Base-by-base conservation (phyloP, 2,888 invertebrate genomes). In the Rhabditoides inermis region DNA sequence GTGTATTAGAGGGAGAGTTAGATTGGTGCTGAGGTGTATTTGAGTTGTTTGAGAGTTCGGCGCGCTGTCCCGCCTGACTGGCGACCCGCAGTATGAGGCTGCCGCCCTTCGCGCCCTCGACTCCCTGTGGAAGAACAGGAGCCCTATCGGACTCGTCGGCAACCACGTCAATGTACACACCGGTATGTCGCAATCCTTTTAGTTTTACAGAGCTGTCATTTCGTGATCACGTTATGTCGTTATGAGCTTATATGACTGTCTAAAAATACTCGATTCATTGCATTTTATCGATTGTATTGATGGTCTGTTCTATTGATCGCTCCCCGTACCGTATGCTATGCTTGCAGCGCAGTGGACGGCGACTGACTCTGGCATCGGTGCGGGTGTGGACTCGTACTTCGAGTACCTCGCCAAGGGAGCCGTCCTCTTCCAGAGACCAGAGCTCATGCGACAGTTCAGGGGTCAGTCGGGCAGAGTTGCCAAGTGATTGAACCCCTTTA, bases 321-420 rank as follows among this genome's bases (percentile, higher is more conserved):
- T 22, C n/a, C 2, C 18, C 18, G 10, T 39, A 39, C 10, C 12
- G n/a, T n/a, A n/a, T n/a, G n/a, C 10, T 25, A 15, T 44, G 25
- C 15, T 45, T 56, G 27, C 37, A 69, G 73, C 70, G 25, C 57
- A 62, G 27, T 99, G 98, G 98, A 94, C 91, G 0, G 95, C 94
- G 0, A 86, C 89, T 61, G 95, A 98, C 79, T 86, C 92, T n/a
- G 94, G 92, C 5, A 92, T 94, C 60, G 94, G 81, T 10, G 81
- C 81, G 6, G 82, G 81, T 0, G 78, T 82, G 2, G 81, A 81
- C 63, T 98, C 95, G 0, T 94, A 90, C 77, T 95, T 90, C 79
- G 98, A 98, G 78, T 98, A 99, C 79, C 81, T 98, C 63, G 92
- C 92, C 0, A 99, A 99, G 83, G 95, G 91, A 6, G 85, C 90